Evolutionary conservation across 2,113 vertebrate species (phyloP).

Genomic region (Megalops atlanticus): DNA sequence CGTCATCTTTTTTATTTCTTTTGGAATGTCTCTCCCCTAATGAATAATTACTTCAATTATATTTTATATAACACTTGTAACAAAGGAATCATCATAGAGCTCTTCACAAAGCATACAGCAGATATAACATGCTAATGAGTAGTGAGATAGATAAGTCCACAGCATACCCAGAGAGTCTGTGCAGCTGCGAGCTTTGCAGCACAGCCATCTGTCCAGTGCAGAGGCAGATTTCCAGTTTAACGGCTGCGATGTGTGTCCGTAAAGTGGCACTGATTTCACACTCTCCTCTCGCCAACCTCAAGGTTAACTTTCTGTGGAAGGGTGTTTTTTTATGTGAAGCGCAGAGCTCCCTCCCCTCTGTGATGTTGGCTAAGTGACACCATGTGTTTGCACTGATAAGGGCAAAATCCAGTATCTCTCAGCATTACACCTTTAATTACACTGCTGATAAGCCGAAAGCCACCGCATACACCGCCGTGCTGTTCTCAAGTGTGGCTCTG

Average conservation of each 20-base stretch:
- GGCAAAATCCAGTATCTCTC: constrained; percentile 1
- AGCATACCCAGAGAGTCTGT: background rate
- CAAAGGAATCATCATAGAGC: background rate
- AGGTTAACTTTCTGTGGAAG: background rate
- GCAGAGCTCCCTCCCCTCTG: background rate
- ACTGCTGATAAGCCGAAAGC: background rate
- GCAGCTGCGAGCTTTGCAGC: background rate
- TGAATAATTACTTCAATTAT: no score
- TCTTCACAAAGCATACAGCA: no score
- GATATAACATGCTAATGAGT: background rate
- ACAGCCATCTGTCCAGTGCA: background rate
- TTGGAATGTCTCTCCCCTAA: background rate
- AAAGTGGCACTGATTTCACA: background rate
- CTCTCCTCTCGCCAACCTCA: background rate
- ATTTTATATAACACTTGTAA: no score
- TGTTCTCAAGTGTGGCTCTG: background rate
- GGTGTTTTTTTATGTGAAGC: no score
- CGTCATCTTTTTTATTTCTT: no score
- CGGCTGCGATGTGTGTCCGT: background rate
- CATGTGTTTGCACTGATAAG: constrained; percentile 9
- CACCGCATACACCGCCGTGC: background rate
- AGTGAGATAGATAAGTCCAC: background rate
- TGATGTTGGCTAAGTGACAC: background rate
- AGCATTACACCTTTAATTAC: constrained; percentile 6
- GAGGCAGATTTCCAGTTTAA: background rate